Base-by-base conservation (phyloP, 2,888 invertebrate genomes). In the Agriotes lineatus region DNA sequence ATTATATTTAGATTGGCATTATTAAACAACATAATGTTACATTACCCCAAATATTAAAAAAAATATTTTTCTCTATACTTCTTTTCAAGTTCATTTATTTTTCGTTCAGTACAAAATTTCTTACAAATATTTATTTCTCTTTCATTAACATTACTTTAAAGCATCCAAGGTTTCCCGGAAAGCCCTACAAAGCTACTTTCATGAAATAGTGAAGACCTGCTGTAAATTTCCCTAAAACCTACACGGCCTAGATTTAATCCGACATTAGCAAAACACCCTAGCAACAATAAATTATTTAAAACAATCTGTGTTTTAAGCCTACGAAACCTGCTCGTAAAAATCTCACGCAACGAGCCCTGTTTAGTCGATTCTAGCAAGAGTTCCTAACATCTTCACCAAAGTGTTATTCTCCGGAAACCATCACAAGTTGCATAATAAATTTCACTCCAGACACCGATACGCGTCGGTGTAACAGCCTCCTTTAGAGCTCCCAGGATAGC, bases 341-440 rank as follows among this genome's bases (percentile, higher is more conserved):
- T 52, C 52, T 52, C 18, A 16, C 52, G 14, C 33, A 65, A 58
- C 39, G 59, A 59, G 37, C n/a, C 59, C 22, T 65, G 65, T 65
- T 58, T 58, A 65, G 58, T 58, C 48, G 59, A 65, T 52, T 50
- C 19, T 16, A 65, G 59, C 45, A 45, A 57, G 54, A 37, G 59
- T 45, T 58, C 20, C 45, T 44, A 68, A 68, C 63, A 54, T 68
- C 68, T 68, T 63, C 54, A 59, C 54, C 37, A 64, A 62, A 59
- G 59, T 59, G 68, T 68, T 68, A 63, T 69, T 69, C 60, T 60
- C 52, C 64, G 33, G 54, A 69, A 65, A 69, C 69, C 64, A 65
- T 64, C 69, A 61, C 48, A 69, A 69, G 65, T 66, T 69, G 66
- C 69, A 69, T 66, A 69, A 69, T 69, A 69, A 69, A 69, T 69